phyloP scores from a whole-genome alignment of 2,113 vertebrate genomes.

The Nyctibius bracteatus region DNA sequence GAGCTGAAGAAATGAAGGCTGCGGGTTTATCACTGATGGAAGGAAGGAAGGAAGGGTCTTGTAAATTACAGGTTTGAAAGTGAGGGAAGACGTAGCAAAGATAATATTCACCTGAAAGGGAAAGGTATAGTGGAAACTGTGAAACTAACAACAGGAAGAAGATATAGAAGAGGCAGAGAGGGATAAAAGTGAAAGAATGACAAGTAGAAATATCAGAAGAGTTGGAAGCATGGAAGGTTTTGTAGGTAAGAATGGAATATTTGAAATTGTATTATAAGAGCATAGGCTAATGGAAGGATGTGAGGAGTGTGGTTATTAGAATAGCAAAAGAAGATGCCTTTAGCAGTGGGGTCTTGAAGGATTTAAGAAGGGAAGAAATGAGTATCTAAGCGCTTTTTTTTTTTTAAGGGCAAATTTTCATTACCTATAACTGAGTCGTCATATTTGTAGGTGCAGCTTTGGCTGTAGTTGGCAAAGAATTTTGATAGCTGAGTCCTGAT shows the following conservation, averaged over 20 bases:
- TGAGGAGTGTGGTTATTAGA: not conserved
- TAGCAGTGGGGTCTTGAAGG: not conserved
- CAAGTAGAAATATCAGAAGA: not conserved
- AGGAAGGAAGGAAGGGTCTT: not conserved
- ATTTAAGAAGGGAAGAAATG: not conserved
- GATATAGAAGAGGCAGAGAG: not conserved
- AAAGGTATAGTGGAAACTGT: not conserved
- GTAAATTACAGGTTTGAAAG: not conserved
- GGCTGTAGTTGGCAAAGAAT: not conserved
- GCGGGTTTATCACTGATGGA: not conserved
- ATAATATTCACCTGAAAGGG: not conserved
- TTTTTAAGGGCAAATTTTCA: not conserved
- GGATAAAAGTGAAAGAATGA: not conserved
- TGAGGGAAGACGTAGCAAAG: not conserved
- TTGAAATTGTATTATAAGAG: not conserved
- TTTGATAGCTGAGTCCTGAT: not conserved
- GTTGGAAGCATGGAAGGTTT: not conserved
- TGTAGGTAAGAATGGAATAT: not conserved
- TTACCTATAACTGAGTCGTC: not conserved
- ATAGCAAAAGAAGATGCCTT: not conserved
- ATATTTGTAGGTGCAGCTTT: not conserved
- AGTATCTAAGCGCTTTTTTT: not conserved
- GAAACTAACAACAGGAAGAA: not conserved
- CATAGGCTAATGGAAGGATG: not conserved
- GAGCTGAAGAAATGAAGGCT: not conserved